phyloP scores from a whole-genome alignment of 2,888 invertebrate genomes.

The Lissocephala sabroskyi region DNA sequence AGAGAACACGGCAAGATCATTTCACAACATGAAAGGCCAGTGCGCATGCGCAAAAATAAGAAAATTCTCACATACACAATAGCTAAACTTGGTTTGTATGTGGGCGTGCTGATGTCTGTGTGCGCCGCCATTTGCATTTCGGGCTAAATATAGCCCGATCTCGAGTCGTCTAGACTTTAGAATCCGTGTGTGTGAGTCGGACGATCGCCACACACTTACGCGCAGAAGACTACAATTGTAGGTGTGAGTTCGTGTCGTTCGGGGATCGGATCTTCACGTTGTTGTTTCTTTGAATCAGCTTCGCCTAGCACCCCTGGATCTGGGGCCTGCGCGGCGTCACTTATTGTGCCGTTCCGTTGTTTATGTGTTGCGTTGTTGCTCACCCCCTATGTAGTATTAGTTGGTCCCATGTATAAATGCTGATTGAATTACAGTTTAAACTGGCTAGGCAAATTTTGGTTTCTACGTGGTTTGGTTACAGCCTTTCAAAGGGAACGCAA shows the following conservation, averaged over 20 bases:
- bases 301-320: too few relatives aligned
- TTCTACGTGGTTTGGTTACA: too few relatives aligned
- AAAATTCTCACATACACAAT: neutral
- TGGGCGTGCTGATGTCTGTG: conserved; percentile 13
- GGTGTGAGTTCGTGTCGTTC: conserved; percentile 12
- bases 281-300: neutral
- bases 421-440: conserved; percentile 55
- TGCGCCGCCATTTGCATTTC: conserved; percentile 57
- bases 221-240: neutral
- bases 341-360: conserved; percentile 17
- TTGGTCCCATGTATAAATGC: conserved; percentile 19
- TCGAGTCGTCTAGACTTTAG: conserved; percentile 18
- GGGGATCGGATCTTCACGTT: too few relatives aligned
- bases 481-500: too few relatives aligned
- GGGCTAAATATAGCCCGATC: conserved; percentile 51
- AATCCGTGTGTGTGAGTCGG: conserved; percentile 1
- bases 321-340: conserved; percentile 1
- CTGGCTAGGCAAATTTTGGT: too few relatives aligned
- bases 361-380: neutral
- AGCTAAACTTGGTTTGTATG: conserved; percentile 18
- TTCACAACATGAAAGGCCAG: too few relatives aligned
- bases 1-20: too few relatives aligned
- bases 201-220: conserved; percentile 5
- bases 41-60: conserved; percentile 40
- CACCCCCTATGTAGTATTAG: neutral